A percentile compares a stretch with the other conserved stretches of the same genome.
Conservation (phyloP, 1,140 invertebrate genomes). For the Drosophila sp. region DNA sequence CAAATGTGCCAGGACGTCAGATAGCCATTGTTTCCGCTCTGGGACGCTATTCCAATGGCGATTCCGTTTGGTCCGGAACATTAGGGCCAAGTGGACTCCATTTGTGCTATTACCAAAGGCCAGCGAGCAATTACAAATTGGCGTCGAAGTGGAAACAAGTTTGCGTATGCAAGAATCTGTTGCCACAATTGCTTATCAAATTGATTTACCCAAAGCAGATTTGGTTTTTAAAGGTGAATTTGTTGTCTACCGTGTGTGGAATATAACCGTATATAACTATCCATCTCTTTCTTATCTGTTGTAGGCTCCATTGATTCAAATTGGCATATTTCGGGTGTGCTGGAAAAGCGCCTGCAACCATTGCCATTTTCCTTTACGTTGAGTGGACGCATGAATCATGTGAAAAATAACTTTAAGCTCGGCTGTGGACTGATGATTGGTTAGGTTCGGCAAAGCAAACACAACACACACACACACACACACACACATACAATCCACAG, state of each 20-base stretch:
- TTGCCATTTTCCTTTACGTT: conserved; percentile 97
- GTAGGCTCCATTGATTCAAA: conserved; percentile 96
- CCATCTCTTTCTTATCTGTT: conserved; percentile 59
- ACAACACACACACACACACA: conserved; percentile 32
- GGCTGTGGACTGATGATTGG: conserved; percentile 95
- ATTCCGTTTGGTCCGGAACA: conserved; percentile 88
- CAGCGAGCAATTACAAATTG: conserved; percentile 94
- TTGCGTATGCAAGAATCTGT: conserved; percentile 94
- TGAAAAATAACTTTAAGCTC: conserved; percentile 93
- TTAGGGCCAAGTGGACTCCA: conserved; percentile 93
- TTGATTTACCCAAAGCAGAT: conserved; percentile 98
- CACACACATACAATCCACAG: conserved; percentile 19
- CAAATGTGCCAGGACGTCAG: conserved; percentile 93
- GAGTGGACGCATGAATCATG: conserved; percentile 96
- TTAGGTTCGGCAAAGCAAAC: conserved; percentile 84
- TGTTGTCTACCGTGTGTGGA: not conserved
- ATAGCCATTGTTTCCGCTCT: conserved; percentile 94
- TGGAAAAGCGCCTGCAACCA: conserved; percentile 96
- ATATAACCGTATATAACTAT: conserved; percentile 4
- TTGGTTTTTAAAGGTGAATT: conserved; percentile 94
- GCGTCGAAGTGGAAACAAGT: conserved; percentile 94
- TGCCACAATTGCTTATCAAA: conserved; percentile 97
- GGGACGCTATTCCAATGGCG: conserved; percentile 89
- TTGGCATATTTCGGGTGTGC: conserved; percentile 96
- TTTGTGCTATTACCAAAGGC: conserved; percentile 97